Percentiles rank a stretch among this genome's conserved stretches.
These are phyloP conservation scores for Drosophila diplacantha DNA, from an alignment of 2,888 invertebrate species.

Conservation along the genomic window DNA sequence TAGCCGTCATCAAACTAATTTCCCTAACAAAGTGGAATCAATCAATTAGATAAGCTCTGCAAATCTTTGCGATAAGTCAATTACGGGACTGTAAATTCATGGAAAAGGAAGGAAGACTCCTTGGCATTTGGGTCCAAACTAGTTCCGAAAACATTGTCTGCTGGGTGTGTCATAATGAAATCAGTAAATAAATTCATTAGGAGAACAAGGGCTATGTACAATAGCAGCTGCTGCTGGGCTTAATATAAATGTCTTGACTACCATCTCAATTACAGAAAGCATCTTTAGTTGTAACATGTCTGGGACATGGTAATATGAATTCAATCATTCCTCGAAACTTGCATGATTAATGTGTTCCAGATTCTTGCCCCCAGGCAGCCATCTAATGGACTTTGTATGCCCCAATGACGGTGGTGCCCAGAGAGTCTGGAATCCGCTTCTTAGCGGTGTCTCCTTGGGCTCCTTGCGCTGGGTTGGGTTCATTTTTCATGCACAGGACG, in stretches of 20 bases:
- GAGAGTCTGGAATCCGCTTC: constrained; percentile 32
- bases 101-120: neutral
- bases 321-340: constrained; percentile 64
- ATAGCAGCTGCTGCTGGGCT: neutral
- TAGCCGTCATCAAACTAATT: constrained; percentile 6
- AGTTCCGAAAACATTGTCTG: neutral
- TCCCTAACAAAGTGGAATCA: constrained; percentile 7
- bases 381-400: constrained; percentile 50
- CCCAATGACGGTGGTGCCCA: constrained; percentile 40
- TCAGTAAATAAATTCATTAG: constrained; percentile 27
- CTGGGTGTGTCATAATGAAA: constrained; percentile 7
- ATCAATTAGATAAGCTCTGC: constrained; percentile 1
- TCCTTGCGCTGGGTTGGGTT: constrained; percentile 25
- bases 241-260: constrained; percentile 17
- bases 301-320: constrained; percentile 44
- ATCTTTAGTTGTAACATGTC: constrained; percentile 30
- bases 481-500: constrained; percentile 56
- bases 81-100: neutral
- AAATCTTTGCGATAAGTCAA: neutral
- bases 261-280: constrained; percentile 30
- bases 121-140: neutral
- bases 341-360: constrained; percentile 58
- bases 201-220: neutral
- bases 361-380: constrained; percentile 11
- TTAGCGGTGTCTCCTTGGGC: constrained; percentile 20